Percentiles rank a stretch among this genome's conserved stretches.
Conservation (phyloP, 1,140 invertebrate species). For the Drosophila orosa region DNA sequence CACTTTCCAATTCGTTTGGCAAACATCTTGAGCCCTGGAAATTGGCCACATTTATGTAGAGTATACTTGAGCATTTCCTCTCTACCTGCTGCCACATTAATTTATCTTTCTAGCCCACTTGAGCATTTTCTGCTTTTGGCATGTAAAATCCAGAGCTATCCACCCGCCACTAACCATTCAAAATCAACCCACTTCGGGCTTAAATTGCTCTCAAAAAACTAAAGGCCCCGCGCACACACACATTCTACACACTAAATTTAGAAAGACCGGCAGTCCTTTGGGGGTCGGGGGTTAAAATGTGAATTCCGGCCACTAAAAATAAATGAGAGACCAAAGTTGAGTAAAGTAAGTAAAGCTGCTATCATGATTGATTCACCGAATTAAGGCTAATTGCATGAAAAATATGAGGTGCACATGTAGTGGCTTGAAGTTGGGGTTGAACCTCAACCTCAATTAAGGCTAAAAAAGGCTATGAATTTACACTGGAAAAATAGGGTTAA, state of each 20-base stretch:
- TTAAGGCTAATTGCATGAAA: slow-evolving; percentile 79
- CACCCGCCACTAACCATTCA: slow-evolving; percentile 20
- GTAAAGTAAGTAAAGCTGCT: slow-evolving; percentile 34
- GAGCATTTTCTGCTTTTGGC: slow-evolving; percentile 55
- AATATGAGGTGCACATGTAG: slow-evolving; percentile 78
- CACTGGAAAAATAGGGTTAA: not conserved
- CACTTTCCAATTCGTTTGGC: slow-evolving; percentile 3
- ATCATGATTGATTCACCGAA: slow-evolving; percentile 78
- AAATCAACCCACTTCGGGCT: slow-evolving; percentile 51
- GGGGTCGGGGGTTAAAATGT: slow-evolving; percentile 23
- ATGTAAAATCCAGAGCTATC: slow-evolving; percentile 59
- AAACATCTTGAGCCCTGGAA: slow-evolving; percentile 32
- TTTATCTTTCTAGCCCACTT: slow-evolving; percentile 39
- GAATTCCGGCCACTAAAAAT: slow-evolving; percentile 54
- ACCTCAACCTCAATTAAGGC: slow-evolving; percentile 44
- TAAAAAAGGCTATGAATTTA: slow-evolving; percentile 9
- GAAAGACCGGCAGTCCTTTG: slow-evolving; percentile 3
- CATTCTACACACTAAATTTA: slow-evolving; percentile 56
- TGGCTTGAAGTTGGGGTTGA: slow-evolving; percentile 41
- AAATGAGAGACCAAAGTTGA: slow-evolving; percentile 54
- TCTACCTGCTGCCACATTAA: slow-evolving; percentile 57
- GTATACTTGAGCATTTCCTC: slow-evolving; percentile 62
- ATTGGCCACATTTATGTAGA: slow-evolving; percentile 71
- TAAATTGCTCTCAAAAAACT: slow-evolving; percentile 65
- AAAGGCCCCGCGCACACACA: slow-evolving; percentile 28